Conservation (phyloP, 2,797 vertebrate species). For the Bradypodion ventrale region DNA sequence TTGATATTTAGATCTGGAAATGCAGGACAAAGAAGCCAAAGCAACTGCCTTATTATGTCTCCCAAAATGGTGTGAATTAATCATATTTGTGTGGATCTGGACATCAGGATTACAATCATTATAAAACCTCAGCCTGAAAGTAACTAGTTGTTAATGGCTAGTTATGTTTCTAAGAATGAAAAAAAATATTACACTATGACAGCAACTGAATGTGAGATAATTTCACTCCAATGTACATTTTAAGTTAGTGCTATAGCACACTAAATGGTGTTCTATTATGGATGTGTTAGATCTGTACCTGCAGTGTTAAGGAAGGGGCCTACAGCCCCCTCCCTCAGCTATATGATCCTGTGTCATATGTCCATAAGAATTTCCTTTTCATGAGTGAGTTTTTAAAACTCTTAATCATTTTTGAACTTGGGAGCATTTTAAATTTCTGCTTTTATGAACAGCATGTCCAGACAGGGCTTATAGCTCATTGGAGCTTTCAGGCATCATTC, state of each 20-base stretch:
- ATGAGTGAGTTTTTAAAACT: not conserved
- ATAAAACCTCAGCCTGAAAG: not conserved
- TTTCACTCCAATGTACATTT: too few species aligned
- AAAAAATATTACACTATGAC: too few species aligned
- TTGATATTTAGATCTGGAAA: conserved; percentile 10
- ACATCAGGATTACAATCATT: not conserved
- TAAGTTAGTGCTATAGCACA: too few species aligned
- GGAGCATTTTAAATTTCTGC: not conserved
- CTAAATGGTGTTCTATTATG: not conserved
- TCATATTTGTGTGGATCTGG: not conserved
- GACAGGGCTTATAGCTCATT: too few species aligned
- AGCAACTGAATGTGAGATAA: too few species aligned
- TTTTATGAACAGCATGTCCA: too few species aligned
- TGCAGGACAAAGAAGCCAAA: not conserved
- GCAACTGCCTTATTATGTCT: not conserved
- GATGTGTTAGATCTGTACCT: not conserved
- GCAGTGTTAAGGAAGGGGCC: not conserved
- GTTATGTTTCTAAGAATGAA: too few species aligned
- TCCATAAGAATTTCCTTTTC: not conserved
- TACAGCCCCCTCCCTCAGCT: not conserved
- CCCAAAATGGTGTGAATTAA: not conserved
- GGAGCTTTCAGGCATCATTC: too few species aligned
- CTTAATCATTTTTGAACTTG: not conserved
- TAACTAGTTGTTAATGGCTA: too few species aligned
- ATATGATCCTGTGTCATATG: not conserved